phyloP scores from a whole-genome alignment of 2,888 invertebrate species.

The Scelioninae gen. 1 region DNA sequence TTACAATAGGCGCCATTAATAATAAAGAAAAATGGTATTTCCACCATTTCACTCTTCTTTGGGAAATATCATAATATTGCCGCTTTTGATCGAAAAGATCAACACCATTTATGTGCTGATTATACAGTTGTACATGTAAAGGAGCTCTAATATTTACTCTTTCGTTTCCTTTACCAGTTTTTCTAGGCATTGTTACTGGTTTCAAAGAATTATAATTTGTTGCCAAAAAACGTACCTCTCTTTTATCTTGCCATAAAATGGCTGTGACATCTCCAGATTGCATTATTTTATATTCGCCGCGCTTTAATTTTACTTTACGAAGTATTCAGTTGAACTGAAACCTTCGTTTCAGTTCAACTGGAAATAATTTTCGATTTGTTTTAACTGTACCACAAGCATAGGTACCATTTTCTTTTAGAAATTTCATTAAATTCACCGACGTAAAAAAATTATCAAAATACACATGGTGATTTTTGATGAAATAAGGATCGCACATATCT shows the following conservation, averaged over 20 bases:
- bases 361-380: neutral
- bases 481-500: conserved; percentile 9
- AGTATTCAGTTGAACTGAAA: too few relatives aligned
- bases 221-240: neutral
- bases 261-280: conserved; percentile 3
- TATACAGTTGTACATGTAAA: neutral
- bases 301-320: conserved; percentile 1
- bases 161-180: conserved; percentile 1
- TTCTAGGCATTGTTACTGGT: neutral
- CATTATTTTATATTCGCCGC: conserved; percentile 3
- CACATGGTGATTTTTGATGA: neutral
- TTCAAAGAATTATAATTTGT: conserved; percentile 8
- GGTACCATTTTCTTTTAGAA: neutral
- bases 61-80: conserved; percentile 4
- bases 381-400: conserved; percentile 16
- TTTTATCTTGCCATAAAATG: conserved; percentile 16
- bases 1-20: neutral
- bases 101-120: conserved; percentile 17
- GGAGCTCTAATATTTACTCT: conserved; percentile 1
- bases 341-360: conserved; percentile 1
- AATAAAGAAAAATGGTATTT: conserved; percentile 4
- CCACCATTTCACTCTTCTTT: conserved; percentile 4
- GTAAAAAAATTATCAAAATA: conserved; percentile 16
- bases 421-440: conserved; percentile 4
- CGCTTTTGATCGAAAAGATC: conserved; percentile 23